These are phyloP conservation scores for Habroteleia sp. DNA, from an alignment of 2,888 invertebrate genomes.

Conservation along the genomic window DNA sequence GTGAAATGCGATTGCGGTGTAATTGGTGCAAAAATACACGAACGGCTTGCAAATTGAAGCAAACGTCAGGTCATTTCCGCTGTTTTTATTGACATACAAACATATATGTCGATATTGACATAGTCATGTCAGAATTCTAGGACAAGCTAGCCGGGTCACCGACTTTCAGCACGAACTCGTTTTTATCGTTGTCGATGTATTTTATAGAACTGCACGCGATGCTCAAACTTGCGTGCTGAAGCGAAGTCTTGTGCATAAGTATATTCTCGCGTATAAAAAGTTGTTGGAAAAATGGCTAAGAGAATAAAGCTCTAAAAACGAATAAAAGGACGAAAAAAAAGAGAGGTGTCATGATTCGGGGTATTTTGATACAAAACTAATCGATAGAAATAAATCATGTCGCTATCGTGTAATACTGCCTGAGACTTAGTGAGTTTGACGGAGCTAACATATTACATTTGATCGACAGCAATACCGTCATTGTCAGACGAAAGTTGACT, in stretches of 20 bases:
- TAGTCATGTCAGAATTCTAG: conserved; percentile 56
- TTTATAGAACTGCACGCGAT: conserved; percentile 60
- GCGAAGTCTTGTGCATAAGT: conserved; percentile 33
- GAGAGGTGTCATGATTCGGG: background rate
- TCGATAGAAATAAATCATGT: conserved; percentile 45
- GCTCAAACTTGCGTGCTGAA: conserved; percentile 49
- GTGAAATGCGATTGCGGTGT: conserved; percentile 21
- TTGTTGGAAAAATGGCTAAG: conserved; percentile 8
- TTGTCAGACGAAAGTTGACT: conserved; percentile 47
- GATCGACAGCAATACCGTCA: conserved; percentile 24
- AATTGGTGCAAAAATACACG: conserved; percentile 43
- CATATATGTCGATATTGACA: conserved; percentile 58
- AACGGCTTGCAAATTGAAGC: conserved; percentile 29
- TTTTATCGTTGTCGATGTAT: conserved; percentile 54
- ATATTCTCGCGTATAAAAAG: conserved; percentile 33
- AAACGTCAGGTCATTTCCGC: conserved; percentile 47
- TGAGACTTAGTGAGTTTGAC: conserved; percentile 14
- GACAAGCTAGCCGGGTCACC: conserved; percentile 59
- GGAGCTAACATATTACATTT: conserved; percentile 16
- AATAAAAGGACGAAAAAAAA: background rate
- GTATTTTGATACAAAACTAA: conserved; percentile 8
- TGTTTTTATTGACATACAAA: conserved; percentile 58
- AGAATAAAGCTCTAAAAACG: background rate
- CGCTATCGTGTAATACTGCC: no score
- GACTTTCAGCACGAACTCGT: conserved; percentile 62